Base-by-base conservation (phyloP, 2,113 vertebrate genomes). In the Clarias batrachus region DNA sequence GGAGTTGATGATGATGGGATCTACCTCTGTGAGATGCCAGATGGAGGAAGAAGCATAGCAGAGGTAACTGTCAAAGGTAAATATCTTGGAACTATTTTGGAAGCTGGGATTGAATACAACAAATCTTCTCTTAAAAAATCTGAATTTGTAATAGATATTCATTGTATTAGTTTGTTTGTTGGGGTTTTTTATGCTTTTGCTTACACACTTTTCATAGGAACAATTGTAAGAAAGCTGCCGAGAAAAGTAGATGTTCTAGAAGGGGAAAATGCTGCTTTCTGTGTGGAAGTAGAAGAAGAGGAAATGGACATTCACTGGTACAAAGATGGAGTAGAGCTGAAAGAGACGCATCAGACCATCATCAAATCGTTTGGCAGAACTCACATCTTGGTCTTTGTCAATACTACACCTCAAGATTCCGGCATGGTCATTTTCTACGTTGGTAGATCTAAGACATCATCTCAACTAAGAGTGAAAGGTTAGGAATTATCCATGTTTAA, bases 21-120 rank as follows among this genome's bases (percentile, higher is more conserved):
- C 90, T 99, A 99, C 91, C 96, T 99, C 59, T 99, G 98, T 30
- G 97, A 99, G 92, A 99, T 99, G 97, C 95, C 97, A 19, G 97
- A 97, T 92, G 97, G 97, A 0, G 97, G 97, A 2, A 95, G 97
- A 93, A 98, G 97, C 16, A 96, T 99, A 12, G 98, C 97, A 0
- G 97, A 97, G 73, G 96, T 99, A 41, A 96, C 97, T 0, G 98
- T 99, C 33, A 97, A 95, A 98, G 98, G 98, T 99, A 91, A 95
- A 82, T 62, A 82, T 60, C 73, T 77, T n/a, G 1, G 17, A n/a
- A 17, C n/a, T 63, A 30, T 54, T 70, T 73, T 48, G 52, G 37
- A 25, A 52, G 33, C 30, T 65, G 21, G 10, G 9, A 23, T 86
- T 86, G 2, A 78, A 25, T 41, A 23, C 6, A 56, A 70, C 0